These are phyloP conservation scores for Terrapene triunguis DNA, from an alignment of 2,113 vertebrate species.

Conservation along the genomic window DNA sequence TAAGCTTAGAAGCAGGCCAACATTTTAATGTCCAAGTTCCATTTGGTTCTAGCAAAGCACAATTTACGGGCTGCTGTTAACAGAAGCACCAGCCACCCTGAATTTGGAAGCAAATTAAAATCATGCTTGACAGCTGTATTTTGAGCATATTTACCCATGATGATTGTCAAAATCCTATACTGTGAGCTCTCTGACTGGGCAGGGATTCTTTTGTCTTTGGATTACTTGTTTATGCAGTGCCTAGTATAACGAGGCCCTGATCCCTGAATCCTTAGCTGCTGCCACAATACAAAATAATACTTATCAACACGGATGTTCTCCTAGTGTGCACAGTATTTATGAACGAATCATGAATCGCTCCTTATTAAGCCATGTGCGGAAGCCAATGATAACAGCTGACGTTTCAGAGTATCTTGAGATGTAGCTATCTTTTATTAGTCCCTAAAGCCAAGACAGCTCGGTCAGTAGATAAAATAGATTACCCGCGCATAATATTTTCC, in stretches of 20 bases:
- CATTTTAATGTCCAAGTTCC: background rate
- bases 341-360: constrained; percentile 6
- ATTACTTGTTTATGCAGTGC: background rate
- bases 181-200: constrained; percentile 16
- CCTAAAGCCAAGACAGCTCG: background rate
- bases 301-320: background rate
- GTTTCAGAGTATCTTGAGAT: constrained; percentile 19
- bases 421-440: background rate
- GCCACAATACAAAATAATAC: background rate
- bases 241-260: background rate
- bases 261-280: background rate
- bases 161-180: constrained; percentile 24
- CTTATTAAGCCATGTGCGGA: background rate
- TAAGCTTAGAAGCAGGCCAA: background rate
- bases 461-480: background rate
- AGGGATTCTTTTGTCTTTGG: constrained; percentile 64
- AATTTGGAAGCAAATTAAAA: constrained; percentile 57
- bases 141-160: constrained; percentile 20
- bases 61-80: constrained; percentile 51
- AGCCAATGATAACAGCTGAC: background rate
- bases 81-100: constrained; percentile 42
- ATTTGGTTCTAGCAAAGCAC: constrained; percentile 54
- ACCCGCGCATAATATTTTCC: background rate
- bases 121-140: background rate
- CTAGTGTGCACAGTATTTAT: background rate